Evolutionary conservation across 2,113 vertebrate genomes (phyloP).

Genomic region (Lynx canadensis): DNA sequence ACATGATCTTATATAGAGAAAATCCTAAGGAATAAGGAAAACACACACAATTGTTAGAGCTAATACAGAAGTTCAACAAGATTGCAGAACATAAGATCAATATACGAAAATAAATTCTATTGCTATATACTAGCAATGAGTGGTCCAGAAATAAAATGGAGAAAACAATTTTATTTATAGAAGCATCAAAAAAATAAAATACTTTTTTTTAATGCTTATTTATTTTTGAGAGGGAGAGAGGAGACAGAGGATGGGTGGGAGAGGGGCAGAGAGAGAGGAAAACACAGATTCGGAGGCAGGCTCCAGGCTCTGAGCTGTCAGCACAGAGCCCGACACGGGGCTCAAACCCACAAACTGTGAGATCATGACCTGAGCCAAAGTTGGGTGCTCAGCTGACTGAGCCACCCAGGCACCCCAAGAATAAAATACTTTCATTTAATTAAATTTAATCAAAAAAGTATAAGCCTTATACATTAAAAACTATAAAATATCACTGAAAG

Average conservation of each 20-base stretch:
- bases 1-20: neutral
- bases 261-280: too few species aligned
- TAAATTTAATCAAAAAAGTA: neutral
- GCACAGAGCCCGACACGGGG: too few species aligned
- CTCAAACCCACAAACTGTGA: too few species aligned
- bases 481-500: neutral
- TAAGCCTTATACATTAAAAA: neutral
- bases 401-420: neutral
- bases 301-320: too few species aligned
- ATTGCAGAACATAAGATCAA: neutral
- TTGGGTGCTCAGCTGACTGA: too few species aligned
- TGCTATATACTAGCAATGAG: neutral
- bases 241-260: too few species aligned
- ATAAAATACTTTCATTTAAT: neutral
- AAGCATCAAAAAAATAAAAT: slow-evolving; percentile 4
- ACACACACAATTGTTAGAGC: neutral
- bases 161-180: neutral
- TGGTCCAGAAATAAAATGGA: slow-evolving; percentile 6
- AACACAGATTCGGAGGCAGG: too few species aligned
- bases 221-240: too few species aligned
- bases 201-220: too few species aligned
- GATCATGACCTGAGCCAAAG: too few species aligned
- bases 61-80: neutral
- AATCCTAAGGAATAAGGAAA: neutral
- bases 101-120: neutral